phyloP scores from a whole-genome alignment of 1,140 invertebrate species.

The Drosophila aff. region DNA sequence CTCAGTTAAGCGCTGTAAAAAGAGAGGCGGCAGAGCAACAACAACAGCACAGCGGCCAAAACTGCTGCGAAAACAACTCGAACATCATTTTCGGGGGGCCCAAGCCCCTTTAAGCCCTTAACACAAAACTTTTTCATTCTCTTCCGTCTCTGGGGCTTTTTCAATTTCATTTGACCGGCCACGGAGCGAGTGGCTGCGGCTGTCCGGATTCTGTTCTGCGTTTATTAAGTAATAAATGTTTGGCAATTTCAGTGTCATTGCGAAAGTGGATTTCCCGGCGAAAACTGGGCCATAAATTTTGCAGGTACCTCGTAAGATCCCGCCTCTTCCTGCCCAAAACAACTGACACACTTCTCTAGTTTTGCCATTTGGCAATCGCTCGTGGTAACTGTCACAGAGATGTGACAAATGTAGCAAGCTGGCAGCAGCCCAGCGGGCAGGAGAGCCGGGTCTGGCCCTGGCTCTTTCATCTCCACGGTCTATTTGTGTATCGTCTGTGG shows the following conservation, averaged over 20 bases:
- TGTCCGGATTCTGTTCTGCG: slow-evolving; percentile 24
- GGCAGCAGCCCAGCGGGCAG: slow-evolving; percentile 43
- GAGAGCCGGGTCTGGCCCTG: slow-evolving; percentile 14
- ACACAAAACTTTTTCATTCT: slow-evolving; percentile 54
- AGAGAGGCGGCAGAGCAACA: slow-evolving; percentile 14
- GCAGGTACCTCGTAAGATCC: slow-evolving; percentile 29
- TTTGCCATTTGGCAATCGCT: slow-evolving; percentile 60
- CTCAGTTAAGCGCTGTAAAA: slow-evolving; percentile 72
- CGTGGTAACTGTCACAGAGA: slow-evolving; percentile 51
- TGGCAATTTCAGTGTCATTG: slow-evolving; percentile 61
- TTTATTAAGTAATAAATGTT: slow-evolving; percentile 80
- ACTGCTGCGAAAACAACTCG: slow-evolving; percentile 45
- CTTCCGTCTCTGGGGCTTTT: slow-evolving; percentile 43
- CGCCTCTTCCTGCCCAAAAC: neutral
- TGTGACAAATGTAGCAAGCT: slow-evolving; percentile 66
- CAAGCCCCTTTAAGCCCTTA: slow-evolving; percentile 65
- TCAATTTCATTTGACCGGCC: slow-evolving; percentile 53
- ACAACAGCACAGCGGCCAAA: slow-evolving; percentile 28
- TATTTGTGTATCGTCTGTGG: slow-evolving; percentile 46
- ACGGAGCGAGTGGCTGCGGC: neutral
- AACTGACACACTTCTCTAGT: slow-evolving; percentile 69
- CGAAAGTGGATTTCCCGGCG: slow-evolving; percentile 39
- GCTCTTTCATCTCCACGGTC: slow-evolving; percentile 22
- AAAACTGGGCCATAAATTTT: slow-evolving; percentile 56
- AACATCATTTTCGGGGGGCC: slow-evolving; percentile 35